phyloP scores from a whole-genome alignment of 2,797 vertebrate species.

The Pachyuromys duprasi region DNA sequence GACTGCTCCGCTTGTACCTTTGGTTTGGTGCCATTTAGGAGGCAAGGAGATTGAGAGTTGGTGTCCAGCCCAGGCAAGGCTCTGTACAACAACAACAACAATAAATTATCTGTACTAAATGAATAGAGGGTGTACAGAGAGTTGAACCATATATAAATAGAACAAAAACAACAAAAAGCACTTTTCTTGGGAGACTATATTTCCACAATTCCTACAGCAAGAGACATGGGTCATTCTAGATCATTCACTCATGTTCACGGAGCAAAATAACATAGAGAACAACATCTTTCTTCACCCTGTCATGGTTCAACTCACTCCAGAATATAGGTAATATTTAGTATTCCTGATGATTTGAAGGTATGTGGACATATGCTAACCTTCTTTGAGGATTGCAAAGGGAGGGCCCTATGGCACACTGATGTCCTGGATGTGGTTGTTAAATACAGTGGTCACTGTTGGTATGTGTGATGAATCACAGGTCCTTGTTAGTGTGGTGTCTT shows the following conservation, averaged over 20 bases:
- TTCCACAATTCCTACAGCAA: neutral
- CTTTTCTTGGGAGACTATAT: neutral
- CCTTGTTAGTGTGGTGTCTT: neutral
- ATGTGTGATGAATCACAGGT: neutral
- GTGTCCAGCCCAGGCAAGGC: neutral
- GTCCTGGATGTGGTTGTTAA: neutral
- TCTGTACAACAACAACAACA: neutral
- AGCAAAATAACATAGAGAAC: neutral
- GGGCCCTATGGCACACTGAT: neutral
- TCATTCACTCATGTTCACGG: neutral
- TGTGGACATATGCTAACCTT: neutral
- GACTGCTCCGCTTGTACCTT: neutral
- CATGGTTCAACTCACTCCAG: neutral
- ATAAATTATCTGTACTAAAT: accelerated
- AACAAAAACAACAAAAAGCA: neutral
- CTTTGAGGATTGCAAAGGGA: neutral
- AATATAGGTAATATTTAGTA: neutral
- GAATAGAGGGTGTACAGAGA: neutral
- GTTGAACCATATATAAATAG: neutral
- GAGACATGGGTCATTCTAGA: neutral
- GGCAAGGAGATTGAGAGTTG: too few species aligned
- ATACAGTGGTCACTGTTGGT: neutral
- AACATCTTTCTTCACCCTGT: neutral
- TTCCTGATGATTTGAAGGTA: neutral
- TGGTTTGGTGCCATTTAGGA: neutral